These are phyloP conservation scores for Euschistus heros DNA, from an alignment of 1,140 invertebrate genomes.

Conservation along the genomic window DNA sequence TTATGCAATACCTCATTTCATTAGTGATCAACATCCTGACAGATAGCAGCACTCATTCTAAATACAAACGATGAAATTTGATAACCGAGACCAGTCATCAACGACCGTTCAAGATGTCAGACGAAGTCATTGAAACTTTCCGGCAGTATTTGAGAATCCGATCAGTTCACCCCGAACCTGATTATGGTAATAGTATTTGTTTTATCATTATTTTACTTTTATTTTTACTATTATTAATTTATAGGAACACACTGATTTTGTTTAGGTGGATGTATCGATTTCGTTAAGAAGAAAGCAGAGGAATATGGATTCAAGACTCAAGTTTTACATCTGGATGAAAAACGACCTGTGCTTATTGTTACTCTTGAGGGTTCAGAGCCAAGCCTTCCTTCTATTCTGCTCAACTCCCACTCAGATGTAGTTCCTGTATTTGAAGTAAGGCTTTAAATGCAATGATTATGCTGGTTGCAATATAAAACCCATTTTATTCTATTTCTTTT, in stretches of 20 bases:
- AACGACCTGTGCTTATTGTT: constrained; percentile 64
- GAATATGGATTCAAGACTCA: constrained; percentile 49
- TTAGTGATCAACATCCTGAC: no score
- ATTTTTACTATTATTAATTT: neutral
- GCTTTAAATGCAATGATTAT: no score
- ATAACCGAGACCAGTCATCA: no score
- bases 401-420: constrained; percentile 92
- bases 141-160: neutral
- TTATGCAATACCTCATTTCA: no score
- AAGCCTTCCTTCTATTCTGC: constrained; percentile 54
- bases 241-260: neutral
- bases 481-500: no score
- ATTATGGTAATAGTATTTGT: neutral
- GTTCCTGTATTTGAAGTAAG: constrained; percentile 75
- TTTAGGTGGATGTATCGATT: constrained; percentile 57
- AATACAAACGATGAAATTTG: no score
- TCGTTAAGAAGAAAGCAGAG: constrained; percentile 53
- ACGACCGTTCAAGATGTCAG: neutral
- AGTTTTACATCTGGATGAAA: constrained; percentile 43
- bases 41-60: no score
- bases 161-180: neutral
- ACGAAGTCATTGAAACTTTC: neutral
- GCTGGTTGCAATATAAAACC: no score
- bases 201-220: neutral
- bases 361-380: constrained; percentile 68